These are phyloP conservation scores for Chelon labrosus DNA, from an alignment of 2,797 vertebrate genomes.

Conservation along the genomic window DNA sequence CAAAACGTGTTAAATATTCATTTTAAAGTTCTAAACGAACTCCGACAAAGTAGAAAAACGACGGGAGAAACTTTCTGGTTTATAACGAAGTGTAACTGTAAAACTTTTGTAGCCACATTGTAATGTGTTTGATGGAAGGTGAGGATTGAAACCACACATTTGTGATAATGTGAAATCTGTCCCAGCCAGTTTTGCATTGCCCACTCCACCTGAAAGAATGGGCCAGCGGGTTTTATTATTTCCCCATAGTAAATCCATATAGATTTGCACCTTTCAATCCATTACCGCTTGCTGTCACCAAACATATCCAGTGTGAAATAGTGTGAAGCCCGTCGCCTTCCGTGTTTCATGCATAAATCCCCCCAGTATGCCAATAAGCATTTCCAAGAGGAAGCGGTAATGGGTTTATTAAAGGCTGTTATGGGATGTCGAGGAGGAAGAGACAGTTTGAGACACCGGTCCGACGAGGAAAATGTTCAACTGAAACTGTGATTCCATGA, in stretches of 20 bases:
- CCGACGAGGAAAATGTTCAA: constrained; percentile 2
- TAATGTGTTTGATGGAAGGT: constrained; percentile 33
- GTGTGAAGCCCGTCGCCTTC: constrained; percentile 54
- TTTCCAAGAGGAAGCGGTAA: constrained; percentile 43
- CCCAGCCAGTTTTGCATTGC: constrained; percentile 42
- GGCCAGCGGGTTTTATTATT: constrained; percentile 62
- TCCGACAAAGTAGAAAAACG: not conserved
- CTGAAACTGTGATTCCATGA: constrained; percentile 1
- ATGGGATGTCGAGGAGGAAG: constrained; percentile 25
- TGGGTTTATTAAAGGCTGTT: constrained; percentile 51
- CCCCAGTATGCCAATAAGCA: constrained; percentile 38
- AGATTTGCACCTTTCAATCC: constrained; percentile 72
- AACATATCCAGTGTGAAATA: constrained; percentile 72
- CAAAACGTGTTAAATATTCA: not conserved
- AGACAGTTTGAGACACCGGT: constrained; percentile 15
- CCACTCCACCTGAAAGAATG: constrained; percentile 10
- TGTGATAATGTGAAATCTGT: constrained; percentile 51
- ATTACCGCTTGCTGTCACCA: constrained; percentile 67
- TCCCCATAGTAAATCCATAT: constrained; percentile 57
- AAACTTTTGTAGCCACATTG: constrained; percentile 24
- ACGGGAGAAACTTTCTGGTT: constrained; percentile 20
- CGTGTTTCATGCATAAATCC: constrained; percentile 60
- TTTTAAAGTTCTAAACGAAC: not conserved
- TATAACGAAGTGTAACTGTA: not conserved
- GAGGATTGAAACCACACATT: constrained; percentile 33